Base-by-base conservation (phyloP, 2,888 invertebrate genomes). In the Therioaphis trifolii region DNA sequence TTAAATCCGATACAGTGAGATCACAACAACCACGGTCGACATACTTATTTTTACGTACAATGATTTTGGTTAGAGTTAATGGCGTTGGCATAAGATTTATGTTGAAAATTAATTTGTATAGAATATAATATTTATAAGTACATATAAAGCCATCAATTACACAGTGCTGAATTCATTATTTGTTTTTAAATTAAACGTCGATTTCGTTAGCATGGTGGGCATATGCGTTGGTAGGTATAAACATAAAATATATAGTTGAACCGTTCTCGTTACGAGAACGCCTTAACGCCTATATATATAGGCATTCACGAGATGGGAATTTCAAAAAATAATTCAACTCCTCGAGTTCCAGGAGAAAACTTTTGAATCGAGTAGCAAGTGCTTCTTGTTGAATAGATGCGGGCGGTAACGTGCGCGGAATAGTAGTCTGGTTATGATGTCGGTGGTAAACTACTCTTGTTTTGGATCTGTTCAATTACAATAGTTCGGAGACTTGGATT, bases 381-480 rank as follows among this genome's bases (percentile, higher is more conserved):
- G 55, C 21, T 11, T n/a, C 21, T 11, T n/a, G 76, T 63, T 76
- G 46, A 63, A 76, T 46, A 49, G n/a, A 76, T 27, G n/a, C 63
- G 46, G 40, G 21, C 9, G 24, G 11, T 21, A 3, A 7, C 43
- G 74, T 35, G 7, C n/a, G 43, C 46, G 46, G 1, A 63, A 63
- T 29, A 21, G 55, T 15, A 24, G 61, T 76, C 61, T 76, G 76
- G 63, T 21, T n/a, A 46, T 46, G 46, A 76, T 63, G 27, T 63
- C 14, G 27, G 24, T 11, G 46, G 21, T 21, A 63, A 76, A n/a
- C 24, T n/a, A 49, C 21, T 63, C 52, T 76, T 49, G 76, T 63
- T 63, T 29, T 29, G 29, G 29, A 63, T 76, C 63, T 29, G 63
- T 76, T 63, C 46, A 46, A 63, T 63, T 63, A 76, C 9, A 46